These are phyloP conservation scores for Orientallactaga bullata DNA, from an alignment of 2,113 vertebrate species.

Conservation along the genomic window DNA sequence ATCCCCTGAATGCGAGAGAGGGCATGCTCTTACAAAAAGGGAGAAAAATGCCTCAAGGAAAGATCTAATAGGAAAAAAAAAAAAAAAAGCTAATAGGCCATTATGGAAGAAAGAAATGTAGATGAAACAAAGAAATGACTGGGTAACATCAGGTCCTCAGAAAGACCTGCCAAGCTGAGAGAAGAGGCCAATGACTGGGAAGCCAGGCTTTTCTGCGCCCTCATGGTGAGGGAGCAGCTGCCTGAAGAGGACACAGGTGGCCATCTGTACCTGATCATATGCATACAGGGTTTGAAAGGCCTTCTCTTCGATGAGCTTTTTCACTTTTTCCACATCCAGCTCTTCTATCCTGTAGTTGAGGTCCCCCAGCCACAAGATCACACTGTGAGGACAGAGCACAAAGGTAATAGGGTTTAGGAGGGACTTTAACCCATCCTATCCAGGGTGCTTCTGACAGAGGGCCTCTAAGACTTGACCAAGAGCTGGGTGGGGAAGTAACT, in stretches of 20 bases:
- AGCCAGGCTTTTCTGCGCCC: background rate
- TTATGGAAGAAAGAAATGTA: background rate
- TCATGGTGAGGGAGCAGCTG: background rate
- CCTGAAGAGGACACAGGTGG: background rate
- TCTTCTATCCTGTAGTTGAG: conserved; percentile 97
- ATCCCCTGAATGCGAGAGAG: background rate
- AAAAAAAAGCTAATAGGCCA: too few relatives aligned
- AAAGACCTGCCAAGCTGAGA: background rate
- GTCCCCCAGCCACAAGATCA: conserved; percentile 96
- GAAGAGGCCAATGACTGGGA: background rate
- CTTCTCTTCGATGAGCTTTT: conserved; percentile 92
- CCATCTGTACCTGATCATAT: conserved; percentile 93
- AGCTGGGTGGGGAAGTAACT: background rate
- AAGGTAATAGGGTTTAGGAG: conserved; percentile 45
- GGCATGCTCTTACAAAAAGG: background rate
- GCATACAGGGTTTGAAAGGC: conserved; percentile 91
- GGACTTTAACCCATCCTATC: background rate
- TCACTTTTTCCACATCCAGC: conserved; percentile 93
- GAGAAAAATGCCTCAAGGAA: background rate
- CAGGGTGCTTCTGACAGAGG: background rate
- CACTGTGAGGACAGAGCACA: conserved; percentile 84
- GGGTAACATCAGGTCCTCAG: background rate
- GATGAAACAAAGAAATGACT: background rate
- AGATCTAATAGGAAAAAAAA: background rate
- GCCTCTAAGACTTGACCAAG: background rate